Evolutionary conservation across 2,113 vertebrate genomes (phyloP).

Genomic region (Mustelus asterias): DNA sequence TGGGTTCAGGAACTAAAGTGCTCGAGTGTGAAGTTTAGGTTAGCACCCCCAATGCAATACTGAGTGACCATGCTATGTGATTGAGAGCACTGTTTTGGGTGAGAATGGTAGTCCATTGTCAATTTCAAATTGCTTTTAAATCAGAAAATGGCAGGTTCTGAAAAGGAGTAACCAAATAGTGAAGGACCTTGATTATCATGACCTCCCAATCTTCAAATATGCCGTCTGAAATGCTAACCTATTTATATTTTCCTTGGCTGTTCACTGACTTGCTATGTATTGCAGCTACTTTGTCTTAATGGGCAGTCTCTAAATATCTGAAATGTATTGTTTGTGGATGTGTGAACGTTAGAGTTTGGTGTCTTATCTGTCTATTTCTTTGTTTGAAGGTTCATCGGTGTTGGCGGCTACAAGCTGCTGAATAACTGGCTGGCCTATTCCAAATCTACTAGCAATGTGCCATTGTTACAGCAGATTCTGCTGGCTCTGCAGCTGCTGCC

Average conservation of each 20-base stretch:
- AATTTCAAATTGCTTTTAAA: background rate
- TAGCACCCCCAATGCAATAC: background rate
- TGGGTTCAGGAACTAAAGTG: background rate
- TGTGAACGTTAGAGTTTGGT: background rate
- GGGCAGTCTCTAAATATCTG: background rate
- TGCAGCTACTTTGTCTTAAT: background rate
- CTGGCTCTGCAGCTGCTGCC: slow-evolving; percentile 86
- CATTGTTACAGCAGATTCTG: slow-evolving; percentile 83
- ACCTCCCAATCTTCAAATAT: background rate
- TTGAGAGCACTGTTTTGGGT: background rate
- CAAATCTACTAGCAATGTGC: slow-evolving; percentile 77
- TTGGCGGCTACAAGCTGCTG: slow-evolving; percentile 84
- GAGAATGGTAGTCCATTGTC: background rate
- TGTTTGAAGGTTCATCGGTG: slow-evolving; percentile 70
- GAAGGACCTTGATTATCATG: background rate
- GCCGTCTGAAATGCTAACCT: background rate
- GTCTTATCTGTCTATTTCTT: background rate
- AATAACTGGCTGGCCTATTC: slow-evolving; percentile 87
- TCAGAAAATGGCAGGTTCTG: background rate
- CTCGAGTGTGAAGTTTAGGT: background rate
- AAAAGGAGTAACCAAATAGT: background rate
- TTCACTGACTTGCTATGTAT: background rate
- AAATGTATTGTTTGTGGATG: background rate
- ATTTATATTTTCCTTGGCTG: background rate
- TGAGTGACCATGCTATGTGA: background rate